Evolutionary conservation across 1,140 invertebrate genomes (phyloP), one percentile per base, ranked within the genome.

Genomic region (Lasioglossum baleicum): DNA sequence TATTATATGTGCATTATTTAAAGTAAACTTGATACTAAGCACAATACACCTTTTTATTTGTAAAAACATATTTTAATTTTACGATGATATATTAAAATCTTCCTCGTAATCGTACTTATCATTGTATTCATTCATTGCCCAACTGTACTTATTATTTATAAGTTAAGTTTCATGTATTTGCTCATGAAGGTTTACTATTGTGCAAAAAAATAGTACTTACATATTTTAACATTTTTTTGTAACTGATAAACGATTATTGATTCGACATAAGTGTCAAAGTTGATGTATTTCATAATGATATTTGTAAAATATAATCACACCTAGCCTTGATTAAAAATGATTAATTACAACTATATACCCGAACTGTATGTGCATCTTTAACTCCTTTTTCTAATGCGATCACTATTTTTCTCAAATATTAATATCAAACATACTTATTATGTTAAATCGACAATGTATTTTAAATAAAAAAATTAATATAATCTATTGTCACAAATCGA

Each of bases 401-500:
- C 17, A 40, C 35, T 65, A n/a, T 26, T 42, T 20, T 35, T 35
- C 60, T 26, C 13, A 48, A 51, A 58, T 53, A n/a, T 22, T 76
- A 61, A 61, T 70, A 70, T 61, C 20, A 70, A 76, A 51, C 15
- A 48, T 61, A 61, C 61, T 48, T 13, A 70, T 31, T 13, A 70
- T 31, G 51, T 15, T 17, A 10, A 69, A 70, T 76, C 35, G n/a
- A 58, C 7, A 51, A 4, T 75, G 66, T 67, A 75, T 67, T 67
- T 67, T 67, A 4, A 75, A 67, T 40, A 7, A 58, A 31, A 17
- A 17, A 58, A n/a, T 58, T 68, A 31, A 58, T 26, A 44, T 51
- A 51, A 42, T n/a, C 42, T 77, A 68, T 72, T 78, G 76, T 73
- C 61, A 56, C 48, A 73, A 73, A 72, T 73, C 13, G 26, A 70